Conservation (phyloP, 2,888 invertebrate genomes). For the Arrhopalites spinosus region DNA sequence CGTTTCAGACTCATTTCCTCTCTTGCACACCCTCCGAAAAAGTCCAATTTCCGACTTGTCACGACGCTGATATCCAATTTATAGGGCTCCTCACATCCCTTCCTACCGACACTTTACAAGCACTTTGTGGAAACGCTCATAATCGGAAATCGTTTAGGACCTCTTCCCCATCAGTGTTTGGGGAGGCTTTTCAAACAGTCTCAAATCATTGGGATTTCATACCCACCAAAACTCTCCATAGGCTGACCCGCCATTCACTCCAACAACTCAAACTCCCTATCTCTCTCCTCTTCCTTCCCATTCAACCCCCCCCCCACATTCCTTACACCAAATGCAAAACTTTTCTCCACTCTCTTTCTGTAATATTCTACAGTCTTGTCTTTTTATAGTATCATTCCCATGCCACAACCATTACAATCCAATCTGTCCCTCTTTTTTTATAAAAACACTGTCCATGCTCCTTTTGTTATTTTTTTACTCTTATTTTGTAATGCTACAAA, state of each 20-base stretch:
- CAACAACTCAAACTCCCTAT: too few relatives aligned
- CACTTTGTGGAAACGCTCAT: conserved; percentile 57
- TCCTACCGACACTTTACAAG: conserved; percentile 45
- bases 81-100: conserved; percentile 47
- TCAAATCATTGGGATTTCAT: conserved; percentile 53
- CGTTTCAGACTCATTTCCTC: conserved; percentile 57
- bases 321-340: background rate
- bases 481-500: background rate
- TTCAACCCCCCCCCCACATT: background rate
- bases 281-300: conserved; percentile 9
- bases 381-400: background rate
- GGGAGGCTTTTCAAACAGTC: too few relatives aligned
- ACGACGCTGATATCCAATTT: conserved; percentile 57
- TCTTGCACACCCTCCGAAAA: conserved; percentile 55
- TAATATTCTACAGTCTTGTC: background rate
- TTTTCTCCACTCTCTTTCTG: conserved; percentile 14
- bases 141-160: conserved; percentile 57
- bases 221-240: conserved; percentile 32
- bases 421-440: conserved; percentile 23
- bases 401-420: conserved; percentile 20
- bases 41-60: conserved; percentile 57
- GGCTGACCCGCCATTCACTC: conserved; percentile 42
- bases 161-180: conserved; percentile 51
- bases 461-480: background rate
- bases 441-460: background rate